phyloP scores from a whole-genome alignment of 2,113 vertebrate species.

The Cavia aperea region DNA sequence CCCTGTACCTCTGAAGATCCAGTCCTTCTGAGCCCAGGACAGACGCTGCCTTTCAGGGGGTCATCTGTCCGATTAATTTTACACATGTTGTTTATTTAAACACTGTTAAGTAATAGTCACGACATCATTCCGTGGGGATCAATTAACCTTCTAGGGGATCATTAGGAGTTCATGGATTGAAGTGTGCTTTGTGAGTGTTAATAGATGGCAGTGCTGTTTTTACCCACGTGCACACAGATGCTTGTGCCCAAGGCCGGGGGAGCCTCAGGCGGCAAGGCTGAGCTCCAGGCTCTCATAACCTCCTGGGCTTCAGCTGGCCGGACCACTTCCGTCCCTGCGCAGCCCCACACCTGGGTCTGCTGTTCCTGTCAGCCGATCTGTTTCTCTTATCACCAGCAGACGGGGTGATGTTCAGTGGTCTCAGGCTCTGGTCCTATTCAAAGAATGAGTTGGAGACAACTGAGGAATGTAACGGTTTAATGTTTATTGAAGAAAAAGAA shows the following conservation, averaged over 20 bases:
- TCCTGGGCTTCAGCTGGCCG: not conserved
- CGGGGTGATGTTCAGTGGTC: not conserved
- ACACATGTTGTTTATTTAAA: not conserved
- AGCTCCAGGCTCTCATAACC: too few relatives aligned
- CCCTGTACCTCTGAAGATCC: accelerated
- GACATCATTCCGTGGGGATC: not conserved
- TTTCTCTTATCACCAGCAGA: not conserved
- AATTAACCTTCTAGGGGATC: not conserved
- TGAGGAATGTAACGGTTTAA: not conserved
- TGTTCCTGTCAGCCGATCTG: not conserved
- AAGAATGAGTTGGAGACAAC: not conserved
- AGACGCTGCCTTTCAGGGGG: accelerated
- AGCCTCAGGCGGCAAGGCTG: not conserved
- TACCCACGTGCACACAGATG: accelerated
- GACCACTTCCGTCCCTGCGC: not conserved
- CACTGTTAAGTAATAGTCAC: not conserved
- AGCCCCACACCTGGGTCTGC: too few relatives aligned
- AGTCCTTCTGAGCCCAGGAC: too few relatives aligned
- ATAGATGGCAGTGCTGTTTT: not conserved
- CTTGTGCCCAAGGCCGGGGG: not conserved
- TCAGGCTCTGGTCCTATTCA: not conserved
- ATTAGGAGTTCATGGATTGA: not conserved
- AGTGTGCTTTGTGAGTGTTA: not conserved
- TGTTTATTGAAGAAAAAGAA: not conserved
- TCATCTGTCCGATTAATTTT: not conserved